These are phyloP conservation scores for Meteorus sp. DNA, from an alignment of 1,140 invertebrate species.

Conservation along the genomic window DNA sequence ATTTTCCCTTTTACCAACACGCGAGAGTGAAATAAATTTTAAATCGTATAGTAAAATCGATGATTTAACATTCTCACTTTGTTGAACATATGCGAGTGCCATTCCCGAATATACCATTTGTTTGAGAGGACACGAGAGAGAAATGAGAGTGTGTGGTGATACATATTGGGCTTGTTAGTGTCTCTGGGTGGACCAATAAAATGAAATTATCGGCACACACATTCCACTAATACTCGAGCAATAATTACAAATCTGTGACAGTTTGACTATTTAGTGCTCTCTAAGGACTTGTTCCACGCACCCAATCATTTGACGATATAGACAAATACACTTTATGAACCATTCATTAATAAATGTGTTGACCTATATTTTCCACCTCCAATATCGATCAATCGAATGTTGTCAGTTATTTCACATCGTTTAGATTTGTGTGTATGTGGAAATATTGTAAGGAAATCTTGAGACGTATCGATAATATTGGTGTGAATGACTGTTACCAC, in stretches of 20 bases:
- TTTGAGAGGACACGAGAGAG: neutral
- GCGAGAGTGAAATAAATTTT: no score
- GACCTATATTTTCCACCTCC: no score
- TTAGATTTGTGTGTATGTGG: no score
- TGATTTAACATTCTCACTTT: slow-evolving; percentile 1
- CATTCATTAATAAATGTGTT: no score
- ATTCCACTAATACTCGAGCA: neutral
- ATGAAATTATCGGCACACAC: slow-evolving; percentile 18
- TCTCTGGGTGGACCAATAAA: slow-evolving; percentile 20
- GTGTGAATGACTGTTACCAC: no score
- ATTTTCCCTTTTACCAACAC: no score
- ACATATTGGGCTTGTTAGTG: slow-evolving; percentile 6
- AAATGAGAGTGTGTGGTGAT: neutral
- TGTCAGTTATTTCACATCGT: no score
- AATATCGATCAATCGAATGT: no score
- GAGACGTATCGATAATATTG: no score
- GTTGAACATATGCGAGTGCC: no score
- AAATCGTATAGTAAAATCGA: no score
- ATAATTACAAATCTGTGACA: slow-evolving; percentile 20
- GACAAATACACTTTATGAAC: neutral
- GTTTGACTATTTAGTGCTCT: slow-evolving; percentile 22
- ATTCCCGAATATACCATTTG: slow-evolving; percentile 5
- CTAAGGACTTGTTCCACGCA: slow-evolving; percentile 11
- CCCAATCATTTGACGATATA: neutral
- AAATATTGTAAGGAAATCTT: no score